phyloP scores from a whole-genome alignment of 2,113 vertebrate species.

The Psilopogon haemacephalus region DNA sequence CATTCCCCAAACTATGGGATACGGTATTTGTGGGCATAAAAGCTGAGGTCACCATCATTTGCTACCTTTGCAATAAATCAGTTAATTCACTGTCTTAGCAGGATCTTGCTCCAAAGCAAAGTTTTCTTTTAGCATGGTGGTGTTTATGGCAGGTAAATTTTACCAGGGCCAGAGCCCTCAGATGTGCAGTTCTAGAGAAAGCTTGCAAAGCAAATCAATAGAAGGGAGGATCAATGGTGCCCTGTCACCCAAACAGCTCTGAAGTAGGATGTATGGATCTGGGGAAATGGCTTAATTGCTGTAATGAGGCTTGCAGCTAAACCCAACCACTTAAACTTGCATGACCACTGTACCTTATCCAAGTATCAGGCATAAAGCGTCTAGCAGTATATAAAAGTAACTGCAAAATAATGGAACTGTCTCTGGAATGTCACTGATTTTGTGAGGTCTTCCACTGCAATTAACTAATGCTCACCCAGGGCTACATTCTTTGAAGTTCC shows the following conservation, averaged over 20 bases:
- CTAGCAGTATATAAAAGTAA: background rate
- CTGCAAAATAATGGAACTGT: background rate
- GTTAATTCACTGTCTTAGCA: background rate
- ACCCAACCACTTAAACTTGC: background rate
- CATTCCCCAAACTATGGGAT: too few relatives aligned
- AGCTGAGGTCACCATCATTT: background rate
- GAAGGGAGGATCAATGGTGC: constrained; percentile 27
- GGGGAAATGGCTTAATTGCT: constrained; percentile 38
- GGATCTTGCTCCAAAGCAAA: background rate
- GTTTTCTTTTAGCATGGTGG: background rate
- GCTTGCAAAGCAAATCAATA: constrained; percentile 37
- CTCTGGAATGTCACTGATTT: background rate
- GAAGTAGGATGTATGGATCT: constrained; percentile 40
- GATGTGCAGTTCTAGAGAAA: constrained; percentile 20
- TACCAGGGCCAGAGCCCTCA: background rate
- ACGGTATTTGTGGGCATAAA: background rate
- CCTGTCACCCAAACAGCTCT: constrained; percentile 29
- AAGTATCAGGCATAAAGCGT: background rate
- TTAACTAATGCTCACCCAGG: background rate
- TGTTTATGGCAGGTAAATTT: background rate
- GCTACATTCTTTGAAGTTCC: background rate
- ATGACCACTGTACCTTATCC: background rate
- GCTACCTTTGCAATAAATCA: background rate
- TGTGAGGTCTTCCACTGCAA: background rate
- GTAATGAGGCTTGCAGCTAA: background rate